Percentiles rank a stretch among this genome's conserved stretches.
Conservation (phyloP, 2,113 vertebrate species). For the Delphinapterus leucas region DNA sequence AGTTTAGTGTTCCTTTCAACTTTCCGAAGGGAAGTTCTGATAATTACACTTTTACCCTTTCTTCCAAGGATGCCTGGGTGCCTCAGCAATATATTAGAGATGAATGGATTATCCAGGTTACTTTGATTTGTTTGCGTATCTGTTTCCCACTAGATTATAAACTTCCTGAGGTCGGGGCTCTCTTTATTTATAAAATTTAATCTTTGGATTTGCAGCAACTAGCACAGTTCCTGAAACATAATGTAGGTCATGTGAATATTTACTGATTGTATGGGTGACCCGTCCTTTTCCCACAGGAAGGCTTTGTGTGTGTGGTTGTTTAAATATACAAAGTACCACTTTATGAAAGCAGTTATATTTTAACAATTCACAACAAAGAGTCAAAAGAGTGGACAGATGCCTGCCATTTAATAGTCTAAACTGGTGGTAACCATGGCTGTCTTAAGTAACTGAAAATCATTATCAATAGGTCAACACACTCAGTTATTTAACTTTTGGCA, state of each 20-base stretch:
- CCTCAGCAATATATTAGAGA: background rate
- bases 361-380: background rate
- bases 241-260: background rate
- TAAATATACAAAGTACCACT: background rate
- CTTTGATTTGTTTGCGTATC: background rate
- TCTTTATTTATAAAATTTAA: constrained; percentile 30
- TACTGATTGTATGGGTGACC: background rate
- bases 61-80: background rate
- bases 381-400: background rate
- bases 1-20: background rate
- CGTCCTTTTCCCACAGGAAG: background rate
- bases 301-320: background rate
- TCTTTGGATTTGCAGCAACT: background rate
- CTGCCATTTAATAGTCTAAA: constrained; percentile 1
- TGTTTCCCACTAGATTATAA: background rate
- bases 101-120: background rate
- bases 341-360: constrained; percentile 25
- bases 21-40: background rate
- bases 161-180: background rate
- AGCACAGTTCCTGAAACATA: background rate
- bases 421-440: background rate
- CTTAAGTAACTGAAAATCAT: background rate
- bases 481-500: constrained; percentile 9
- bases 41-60: background rate
- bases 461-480: background rate